phyloP scores from a whole-genome alignment of 2,888 invertebrate species.

The Anodontia alba region DNA sequence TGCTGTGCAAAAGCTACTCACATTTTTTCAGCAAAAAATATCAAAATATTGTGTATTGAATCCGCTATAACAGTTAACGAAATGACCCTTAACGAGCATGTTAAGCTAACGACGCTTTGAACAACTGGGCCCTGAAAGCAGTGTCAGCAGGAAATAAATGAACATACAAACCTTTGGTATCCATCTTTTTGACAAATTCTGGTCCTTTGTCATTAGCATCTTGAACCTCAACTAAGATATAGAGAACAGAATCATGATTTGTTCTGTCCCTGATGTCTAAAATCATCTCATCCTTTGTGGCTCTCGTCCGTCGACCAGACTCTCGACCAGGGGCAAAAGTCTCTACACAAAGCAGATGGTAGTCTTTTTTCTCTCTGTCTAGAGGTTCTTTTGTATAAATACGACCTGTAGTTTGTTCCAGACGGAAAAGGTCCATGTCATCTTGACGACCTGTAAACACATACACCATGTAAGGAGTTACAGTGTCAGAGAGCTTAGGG shows the following conservation, averaged over 20 bases:
- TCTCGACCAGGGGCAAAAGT: slow-evolving; percentile 89
- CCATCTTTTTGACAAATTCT: slow-evolving; percentile 40
- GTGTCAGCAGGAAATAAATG: too few relatives aligned
- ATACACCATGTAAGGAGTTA: too few relatives aligned
- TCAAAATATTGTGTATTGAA: too few relatives aligned
- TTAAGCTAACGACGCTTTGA: too few relatives aligned
- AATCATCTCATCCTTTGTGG: slow-evolving; percentile 17
- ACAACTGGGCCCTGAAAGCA: too few relatives aligned
- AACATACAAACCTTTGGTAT: neutral
- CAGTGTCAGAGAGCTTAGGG: neutral
- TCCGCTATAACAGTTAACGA: too few relatives aligned
- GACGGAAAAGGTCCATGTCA: slow-evolving; percentile 34
- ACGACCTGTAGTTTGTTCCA: slow-evolving; percentile 55
- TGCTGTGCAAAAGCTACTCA: too few relatives aligned
- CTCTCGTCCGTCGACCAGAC: slow-evolving; percentile 83
- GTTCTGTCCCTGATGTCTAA: slow-evolving; percentile 12
- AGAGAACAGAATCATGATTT: slow-evolving; percentile 54
- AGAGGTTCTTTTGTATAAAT: slow-evolving; percentile 86
- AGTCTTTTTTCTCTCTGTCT: slow-evolving; percentile 90
- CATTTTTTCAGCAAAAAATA: too few relatives aligned
- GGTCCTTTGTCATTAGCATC: slow-evolving; percentile 78
- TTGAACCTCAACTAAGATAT: slow-evolving; percentile 61
- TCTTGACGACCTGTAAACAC: slow-evolving; percentile 44
- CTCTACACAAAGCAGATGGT: slow-evolving; percentile 89
- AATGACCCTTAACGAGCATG: too few relatives aligned